Base-by-base conservation (phyloP, 2,797 vertebrate genomes). In the Malacoctenus gilli region DNA sequence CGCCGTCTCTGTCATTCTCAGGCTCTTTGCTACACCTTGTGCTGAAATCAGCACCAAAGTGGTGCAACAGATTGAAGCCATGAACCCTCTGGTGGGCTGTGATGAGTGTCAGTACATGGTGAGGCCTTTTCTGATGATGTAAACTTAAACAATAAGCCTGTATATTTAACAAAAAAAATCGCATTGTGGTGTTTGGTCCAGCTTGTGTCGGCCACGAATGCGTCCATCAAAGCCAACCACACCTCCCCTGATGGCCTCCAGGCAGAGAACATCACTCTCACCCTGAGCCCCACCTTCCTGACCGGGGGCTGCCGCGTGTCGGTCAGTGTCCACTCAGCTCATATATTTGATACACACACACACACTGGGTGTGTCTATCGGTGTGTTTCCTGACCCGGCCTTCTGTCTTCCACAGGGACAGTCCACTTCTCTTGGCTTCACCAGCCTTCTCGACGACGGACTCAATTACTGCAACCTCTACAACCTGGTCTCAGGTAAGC, bases 401-500 rank as follows among this genome's bases (percentile, higher is more conserved):
- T 2, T 16, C 25, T 30, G 9, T 9, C 2, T 51, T n/a, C 50
- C 4, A 1, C 48, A 84, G 80, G 71, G 41, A 0, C 11, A 25
- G 40, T 84, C 78, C 14, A 15, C 7, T 4, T 81, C 79, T 64
- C 16, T 59, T n/a, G 72, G 41, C 11, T 80, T 78, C 65, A 62
- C 51, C 59, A 76, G 39, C 15, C 54, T 72, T 30, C 35, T 83
- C 13, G 80, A 82, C 18, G 5, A 42, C 0, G 73, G 64, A 13
- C 25, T 63, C 19, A 83, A 77, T 23, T 85, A 85, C 73, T 84
- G 83, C 69, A 84, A 84, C 72, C 58, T 82, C 31, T 61, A 68
- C 59, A 56, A 70, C 49, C 55, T 84, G 22, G 34, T 84, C 28
- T 30, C 48, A 69, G 79, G 84, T 87, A 5, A 28, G 9, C 25